Percentiles rank a stretch among this genome's conserved stretches.
These are phyloP conservation scores for Drymonia ruficornis DNA, from an alignment of 2,888 invertebrate species.

Conservation along the genomic window DNA sequence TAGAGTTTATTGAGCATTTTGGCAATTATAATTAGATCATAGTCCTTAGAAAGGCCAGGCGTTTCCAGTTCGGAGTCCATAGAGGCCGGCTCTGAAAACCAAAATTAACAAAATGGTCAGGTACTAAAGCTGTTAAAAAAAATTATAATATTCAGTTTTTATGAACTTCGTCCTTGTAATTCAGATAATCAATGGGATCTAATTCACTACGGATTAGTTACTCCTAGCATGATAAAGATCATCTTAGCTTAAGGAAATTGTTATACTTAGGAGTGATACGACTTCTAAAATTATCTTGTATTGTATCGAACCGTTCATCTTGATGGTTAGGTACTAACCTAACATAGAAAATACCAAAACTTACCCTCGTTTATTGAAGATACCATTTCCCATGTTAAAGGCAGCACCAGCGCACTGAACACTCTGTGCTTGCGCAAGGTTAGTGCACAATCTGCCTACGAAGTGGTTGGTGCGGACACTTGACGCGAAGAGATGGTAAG, in stretches of 20 bases:
- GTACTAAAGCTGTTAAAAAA: no score
- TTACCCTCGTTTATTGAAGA: conserved; percentile 56
- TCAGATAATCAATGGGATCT: no score
- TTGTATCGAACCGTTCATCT: background rate
- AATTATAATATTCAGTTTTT: no score
- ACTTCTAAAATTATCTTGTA: no score
- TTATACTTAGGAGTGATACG: no score
- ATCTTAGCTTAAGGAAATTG: no score
- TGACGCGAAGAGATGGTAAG: conserved; percentile 59
- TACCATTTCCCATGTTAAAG: conserved; percentile 58
- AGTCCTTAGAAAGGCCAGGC: conserved; percentile 47
- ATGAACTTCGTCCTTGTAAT: no score
- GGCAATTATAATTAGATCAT: background rate
- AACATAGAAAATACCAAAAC: no score
- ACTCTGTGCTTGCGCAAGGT: conserved; percentile 50
- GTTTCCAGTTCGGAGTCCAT: conserved; percentile 40
- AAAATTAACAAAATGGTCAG: conserved; percentile 4
- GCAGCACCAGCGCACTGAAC: conserved; percentile 45
- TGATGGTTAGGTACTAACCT: no score
- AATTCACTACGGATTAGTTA: no score
- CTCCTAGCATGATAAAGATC: no score
- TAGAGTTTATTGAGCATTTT: background rate
- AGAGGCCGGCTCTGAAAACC: conserved; percentile 47
- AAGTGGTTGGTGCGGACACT: conserved; percentile 57
- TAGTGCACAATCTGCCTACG: conserved; percentile 51